Percentiles rank a stretch among this genome's conserved stretches.
Conservation (phyloP, 2,113 vertebrate species). For the Urocolius indicus region DNA sequence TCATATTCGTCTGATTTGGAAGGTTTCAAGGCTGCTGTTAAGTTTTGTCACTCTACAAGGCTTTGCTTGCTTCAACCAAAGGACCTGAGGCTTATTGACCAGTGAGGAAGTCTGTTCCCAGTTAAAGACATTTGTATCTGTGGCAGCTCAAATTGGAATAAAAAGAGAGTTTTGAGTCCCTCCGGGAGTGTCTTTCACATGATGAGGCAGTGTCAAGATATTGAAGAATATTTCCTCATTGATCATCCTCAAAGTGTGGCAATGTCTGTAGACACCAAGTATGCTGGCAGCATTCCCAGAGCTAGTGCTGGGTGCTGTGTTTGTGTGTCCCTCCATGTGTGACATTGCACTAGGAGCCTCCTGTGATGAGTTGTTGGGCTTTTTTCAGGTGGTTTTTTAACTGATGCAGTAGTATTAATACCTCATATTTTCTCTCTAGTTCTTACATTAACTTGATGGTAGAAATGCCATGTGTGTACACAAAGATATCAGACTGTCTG, state of each 20-base stretch:
- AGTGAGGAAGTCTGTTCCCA: slow-evolving; percentile 12
- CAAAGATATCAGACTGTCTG: not conserved
- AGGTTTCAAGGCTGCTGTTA: not conserved
- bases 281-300: not conserved
- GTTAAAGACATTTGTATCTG: not conserved
- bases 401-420: not conserved
- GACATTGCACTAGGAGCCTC: not conserved
- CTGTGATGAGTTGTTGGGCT: too few species aligned
- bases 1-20: not conserved
- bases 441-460: not conserved
- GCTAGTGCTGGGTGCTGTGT: not conserved
- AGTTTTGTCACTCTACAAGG: not conserved
- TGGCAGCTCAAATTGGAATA: slow-evolving; percentile 38
- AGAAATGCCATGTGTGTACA: not conserved
- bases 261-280: not conserved
- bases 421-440: not conserved
- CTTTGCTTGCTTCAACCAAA: not conserved
- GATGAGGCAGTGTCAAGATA: not conserved
- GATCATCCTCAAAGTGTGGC: slow-evolving; percentile 27
- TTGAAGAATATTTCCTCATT: slow-evolving; percentile 10
- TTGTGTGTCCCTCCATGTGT: not conserved
- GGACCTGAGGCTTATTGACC: not conserved
- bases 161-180: not conserved
- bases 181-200: not conserved
- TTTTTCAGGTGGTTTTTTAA: not conserved